These are phyloP conservation scores for Hololepta plana DNA, from an alignment of 2,888 invertebrate species.

Conservation along the genomic window DNA sequence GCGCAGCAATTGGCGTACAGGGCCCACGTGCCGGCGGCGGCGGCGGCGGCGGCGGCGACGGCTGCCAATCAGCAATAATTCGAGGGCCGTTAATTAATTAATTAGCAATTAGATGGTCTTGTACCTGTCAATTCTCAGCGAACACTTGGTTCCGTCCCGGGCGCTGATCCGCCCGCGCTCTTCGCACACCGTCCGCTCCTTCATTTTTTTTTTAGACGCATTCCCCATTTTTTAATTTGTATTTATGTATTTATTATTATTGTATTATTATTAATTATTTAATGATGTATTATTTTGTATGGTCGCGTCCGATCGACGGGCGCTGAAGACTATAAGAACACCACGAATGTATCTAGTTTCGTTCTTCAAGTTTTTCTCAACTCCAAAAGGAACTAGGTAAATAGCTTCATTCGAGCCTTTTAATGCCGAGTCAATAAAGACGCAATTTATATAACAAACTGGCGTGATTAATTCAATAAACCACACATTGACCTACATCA, in stretches of 20 bases:
- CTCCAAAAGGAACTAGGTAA: too few relatives aligned
- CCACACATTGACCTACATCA: too few relatives aligned
- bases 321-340: too few relatives aligned
- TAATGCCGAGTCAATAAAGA: too few relatives aligned
- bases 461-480: too few relatives aligned
- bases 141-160: constrained; percentile 16
- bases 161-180: constrained; percentile 10
- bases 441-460: too few relatives aligned
- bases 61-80: constrained; percentile 20
- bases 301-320: too few relatives aligned
- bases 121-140: constrained; percentile 27
- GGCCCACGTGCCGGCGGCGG: constrained; percentile 44
- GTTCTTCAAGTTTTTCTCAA: too few relatives aligned
- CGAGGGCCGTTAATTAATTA: constrained; percentile 5
- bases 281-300: too few relatives aligned
- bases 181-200: neutral
- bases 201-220: constrained; percentile 7
- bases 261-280: constrained; percentile 14
- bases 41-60: constrained; percentile 65
- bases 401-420: too few relatives aligned
- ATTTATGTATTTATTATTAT: constrained; percentile 19
- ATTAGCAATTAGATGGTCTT: constrained; percentile 14
- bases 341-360: too few relatives aligned
- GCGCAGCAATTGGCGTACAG: constrained; percentile 66
- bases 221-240: constrained; percentile 13